A percentile compares a stretch with the other conserved stretches of the same genome.
phyloP scores from a whole-genome alignment of 2,888 invertebrate genomes.

The Tryphoninae sp. region DNA sequence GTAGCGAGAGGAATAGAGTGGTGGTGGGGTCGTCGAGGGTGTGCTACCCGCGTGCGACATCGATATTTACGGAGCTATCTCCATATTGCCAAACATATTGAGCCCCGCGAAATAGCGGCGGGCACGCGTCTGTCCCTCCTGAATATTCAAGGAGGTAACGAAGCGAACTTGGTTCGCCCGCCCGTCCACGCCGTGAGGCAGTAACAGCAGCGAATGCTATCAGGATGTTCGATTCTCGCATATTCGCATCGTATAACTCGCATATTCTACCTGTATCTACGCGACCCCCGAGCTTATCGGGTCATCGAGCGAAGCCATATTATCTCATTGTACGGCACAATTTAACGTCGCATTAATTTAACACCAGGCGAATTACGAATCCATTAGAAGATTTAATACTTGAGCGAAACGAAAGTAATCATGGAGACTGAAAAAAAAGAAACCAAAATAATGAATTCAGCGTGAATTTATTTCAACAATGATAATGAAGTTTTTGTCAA shows the following conservation, averaged over 20 bases:
- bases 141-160: constrained; percentile 81
- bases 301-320: constrained; percentile 73
- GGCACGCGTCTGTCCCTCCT: constrained; percentile 77
- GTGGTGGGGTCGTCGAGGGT: constrained; percentile 15
- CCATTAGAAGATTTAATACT: constrained; percentile 34
- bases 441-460: neutral
- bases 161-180: constrained; percentile 78
- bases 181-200: constrained; percentile 27
- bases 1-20: constrained; percentile 2
- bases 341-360: constrained; percentile 64
- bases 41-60: constrained; percentile 46
- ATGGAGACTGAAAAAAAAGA: neutral
- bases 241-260: constrained; percentile 40
- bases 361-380: constrained; percentile 33
- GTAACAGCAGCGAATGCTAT: constrained; percentile 41
- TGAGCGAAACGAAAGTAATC: neutral
- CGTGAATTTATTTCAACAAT: neutral
- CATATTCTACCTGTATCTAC: constrained; percentile 32
- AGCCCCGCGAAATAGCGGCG: constrained; percentile 76
- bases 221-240: constrained; percentile 38
- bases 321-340: constrained; percentile 68
- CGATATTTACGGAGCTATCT: constrained; percentile 75
- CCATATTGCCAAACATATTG: constrained; percentile 79
- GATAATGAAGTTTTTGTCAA: neutral
- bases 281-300: constrained; percentile 62